Percentiles rank a stretch among this genome's conserved stretches.
Conservation (phyloP, 2,113 vertebrate genomes). For the Tricholaema leucomelas region DNA sequence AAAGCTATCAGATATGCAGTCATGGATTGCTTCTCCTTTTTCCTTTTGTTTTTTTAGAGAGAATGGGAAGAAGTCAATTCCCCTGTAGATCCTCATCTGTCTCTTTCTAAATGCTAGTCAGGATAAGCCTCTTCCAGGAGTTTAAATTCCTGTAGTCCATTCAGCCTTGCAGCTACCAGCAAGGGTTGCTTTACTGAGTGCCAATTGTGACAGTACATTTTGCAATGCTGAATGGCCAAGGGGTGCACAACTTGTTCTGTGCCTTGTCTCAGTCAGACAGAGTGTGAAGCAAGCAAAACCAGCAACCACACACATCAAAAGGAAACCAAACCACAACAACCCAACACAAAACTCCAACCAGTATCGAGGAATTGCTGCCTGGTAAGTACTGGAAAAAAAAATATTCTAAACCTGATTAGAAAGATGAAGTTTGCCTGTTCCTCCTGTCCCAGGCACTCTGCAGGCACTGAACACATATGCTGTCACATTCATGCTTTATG, state of each 20-base stretch:
- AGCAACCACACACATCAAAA: no score
- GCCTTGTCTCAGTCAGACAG: background rate
- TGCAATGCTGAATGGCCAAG: slow-evolving; percentile 6
- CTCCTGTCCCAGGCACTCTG: slow-evolving; percentile 8
- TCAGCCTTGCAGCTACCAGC: background rate
- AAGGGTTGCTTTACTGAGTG: slow-evolving; percentile 39
- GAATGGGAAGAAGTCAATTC: background rate
- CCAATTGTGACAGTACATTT: slow-evolving; percentile 31
- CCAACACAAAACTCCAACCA: background rate
- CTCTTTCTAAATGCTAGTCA: background rate
- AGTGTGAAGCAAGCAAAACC: background rate
- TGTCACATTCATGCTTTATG: slow-evolving; percentile 53
- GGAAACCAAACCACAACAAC: no score
- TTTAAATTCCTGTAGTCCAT: background rate
- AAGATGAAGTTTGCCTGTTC: slow-evolving; percentile 39
- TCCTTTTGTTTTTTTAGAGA: background rate
- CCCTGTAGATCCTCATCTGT: background rate
- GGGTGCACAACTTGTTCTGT: background rate
- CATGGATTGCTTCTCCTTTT: background rate
- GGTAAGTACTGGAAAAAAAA: background rate
- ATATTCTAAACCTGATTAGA: slow-evolving; percentile 49
- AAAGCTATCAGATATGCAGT: background rate
- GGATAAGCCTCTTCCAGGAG: background rate
- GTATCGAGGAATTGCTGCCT: background rate
- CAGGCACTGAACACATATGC: slow-evolving; percentile 44